Base-by-base conservation (phyloP, 2,888 invertebrate species). In the Dendrolimus pini region DNA sequence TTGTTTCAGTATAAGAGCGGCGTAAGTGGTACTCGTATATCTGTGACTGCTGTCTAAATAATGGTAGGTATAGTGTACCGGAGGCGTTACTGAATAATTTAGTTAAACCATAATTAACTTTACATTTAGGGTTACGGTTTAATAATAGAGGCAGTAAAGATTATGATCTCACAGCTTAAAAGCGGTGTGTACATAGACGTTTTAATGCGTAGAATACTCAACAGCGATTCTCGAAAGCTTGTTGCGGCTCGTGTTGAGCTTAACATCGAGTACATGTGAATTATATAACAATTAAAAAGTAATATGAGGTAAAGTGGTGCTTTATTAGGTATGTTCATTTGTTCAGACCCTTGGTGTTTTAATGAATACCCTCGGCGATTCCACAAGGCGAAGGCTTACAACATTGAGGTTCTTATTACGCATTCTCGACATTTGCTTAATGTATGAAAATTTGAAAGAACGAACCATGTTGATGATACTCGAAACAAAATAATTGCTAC, bases 401-500 rank as follows among this genome's bases (percentile, higher is more conserved):
- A 83, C 82, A 84, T 83, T 88, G 85, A 83, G 80, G 75, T 75
- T 81, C 85, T 87, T 87, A 88, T 89, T 90, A 85, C 83, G 84
- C 78, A 88, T 88, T 88, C 86, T 88, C 84, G 83, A 84, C 86
- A 89, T 88, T 89, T 86, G 86, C 83, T 78, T 89, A 89, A 89
- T 89, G 85, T 88, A 89, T 89, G 87, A 89, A 89, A 86, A 89
- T 89, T 88, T 85, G 75, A 86, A 90, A 89, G 88, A 89, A 87
- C 85, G 84, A 82, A 85, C 86, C 85, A 83, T 84, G 89, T 86
- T 89, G 90, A 89, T 89, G 89, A 86, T 80, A 83, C 90, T 90
- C 88, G 80, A 89, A 88, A 89, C 89, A 86, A 89, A 89, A 89
- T 90, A 89, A 90, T 89, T 89, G 88, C 86, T 85, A 82, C 87